A percentile compares a stretch with the other conserved stretches of the same genome.
Conservation (phyloP, 30 jellyfish, hydroid and myxozoan species). For the Aurelia aurita region DNA sequence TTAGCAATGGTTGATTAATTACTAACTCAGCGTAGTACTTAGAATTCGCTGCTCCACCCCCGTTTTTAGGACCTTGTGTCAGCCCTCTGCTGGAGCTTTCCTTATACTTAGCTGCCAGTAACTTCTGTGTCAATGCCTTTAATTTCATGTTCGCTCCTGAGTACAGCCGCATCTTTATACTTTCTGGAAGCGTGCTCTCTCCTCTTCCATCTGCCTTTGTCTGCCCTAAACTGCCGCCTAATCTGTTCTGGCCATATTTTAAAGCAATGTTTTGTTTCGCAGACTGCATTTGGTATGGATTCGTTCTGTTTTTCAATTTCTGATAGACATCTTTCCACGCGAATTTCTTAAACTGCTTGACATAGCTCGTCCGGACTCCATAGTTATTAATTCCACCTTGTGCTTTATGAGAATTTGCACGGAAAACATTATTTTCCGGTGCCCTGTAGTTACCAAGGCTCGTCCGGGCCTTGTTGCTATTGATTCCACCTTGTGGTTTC, state of each 20-base stretch:
- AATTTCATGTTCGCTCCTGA: conserved; percentile 12
- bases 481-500: too few relatives aligned
- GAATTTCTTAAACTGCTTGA: background rate
- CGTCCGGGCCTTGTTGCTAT: too few relatives aligned
- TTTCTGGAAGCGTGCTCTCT: conserved; percentile 8
- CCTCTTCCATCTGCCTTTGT: background rate
- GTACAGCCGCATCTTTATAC: conserved; percentile 26
- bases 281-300: background rate
- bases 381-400: too few relatives aligned
- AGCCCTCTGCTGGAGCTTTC: background rate
- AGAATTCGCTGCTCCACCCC: background rate
- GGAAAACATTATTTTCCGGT: too few relatives aligned
- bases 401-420: too few relatives aligned
- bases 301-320: background rate
- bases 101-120: background rate
- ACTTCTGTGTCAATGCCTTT: background rate
- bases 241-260: background rate
- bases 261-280: background rate
- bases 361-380: background rate
- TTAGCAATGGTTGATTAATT: conserved; percentile 3
- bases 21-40: conserved; percentile 32
- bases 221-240: too few relatives aligned
- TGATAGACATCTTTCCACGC: conserved; percentile 39
- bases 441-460: too few relatives aligned
- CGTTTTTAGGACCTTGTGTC: background rate